Base-by-base conservation (phyloP, 1,140 invertebrate genomes). In the Agrilus planipennis region DNA sequence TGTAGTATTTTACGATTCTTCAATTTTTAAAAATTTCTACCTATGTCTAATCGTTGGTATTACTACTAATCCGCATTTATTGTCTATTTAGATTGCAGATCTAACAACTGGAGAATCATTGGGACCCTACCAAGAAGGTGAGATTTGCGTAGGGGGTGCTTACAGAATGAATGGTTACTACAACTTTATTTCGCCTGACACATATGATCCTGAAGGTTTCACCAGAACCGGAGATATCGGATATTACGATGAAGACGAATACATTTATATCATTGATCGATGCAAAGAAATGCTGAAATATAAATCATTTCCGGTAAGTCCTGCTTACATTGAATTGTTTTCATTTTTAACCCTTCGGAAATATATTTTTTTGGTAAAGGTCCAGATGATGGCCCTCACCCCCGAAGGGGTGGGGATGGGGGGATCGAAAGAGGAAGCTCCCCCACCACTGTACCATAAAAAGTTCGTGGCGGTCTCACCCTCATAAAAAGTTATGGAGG, bases 201-300 rank as follows among this genome's bases (percentile, higher is more conserved):
- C 64, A 2, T 65, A 77, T 20, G 72, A 79, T 44, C 53, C 58
- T 11, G 73, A 85, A 34, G 71, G 69, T n/a, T 77, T 67, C 57
- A 63, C 80, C 9, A 69, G 71, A 49, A 81, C 81, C 38, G 81
- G 82, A 21, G 81, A 86, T 56, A 64, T 84, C 17, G 76, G 70
- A 0, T 81, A 75, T 45, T 72, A 76, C 41, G 77, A 84, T 47
- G 64, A 77, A 44, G 68, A 79, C 14, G 68, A 67, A 0, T 74
- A 69, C 36, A 71, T 84, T 37, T 79, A 67, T 45, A 69, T 85
- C 29, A 68, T 79, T 4, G 82, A 81, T 45, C 64, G 84, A 35
- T 61, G 82, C 19, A 86, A 84, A 48, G 81, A 84, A 52, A 64
- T 85, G 25, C 79, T 85, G 35, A 86, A 86, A 62, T 82, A 75